Evolutionary conservation across 2,888 invertebrate genomes (phyloP), one percentile per base, ranked within the genome.

Genomic region (Callyntrura guangdongensis): DNA sequence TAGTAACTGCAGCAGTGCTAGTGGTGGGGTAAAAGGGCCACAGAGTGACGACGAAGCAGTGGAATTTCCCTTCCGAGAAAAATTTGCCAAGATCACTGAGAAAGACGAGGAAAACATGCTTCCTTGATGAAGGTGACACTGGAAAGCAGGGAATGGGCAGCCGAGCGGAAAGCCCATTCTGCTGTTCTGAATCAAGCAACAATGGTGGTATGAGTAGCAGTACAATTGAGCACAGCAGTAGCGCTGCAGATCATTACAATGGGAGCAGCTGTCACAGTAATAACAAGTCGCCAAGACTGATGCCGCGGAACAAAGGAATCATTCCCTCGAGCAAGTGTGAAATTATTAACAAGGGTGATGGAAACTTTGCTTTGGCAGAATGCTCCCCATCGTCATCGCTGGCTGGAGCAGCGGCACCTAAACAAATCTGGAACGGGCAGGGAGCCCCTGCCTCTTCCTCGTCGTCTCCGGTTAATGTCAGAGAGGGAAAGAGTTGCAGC

Each of bases 31-130:
- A 6, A 81, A 56, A 59, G 59, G 56, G 0, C 77, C 17, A 20
- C n/a, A 49, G 61, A 56, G 61, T 81, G 87, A 87, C 47, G 86
- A 94, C 56, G 94, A 94, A 56, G n/a, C 88, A 93, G 64, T 94
- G 94, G 94, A 93, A 92, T 86, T 94, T 94, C 90, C 93, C 92
- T 12, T 91, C 93, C 1, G 94, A 94, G 17, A 93, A 94, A 67
- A 94, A 94, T 89, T 86, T 94, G 17, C 94, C 94, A 17, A 87
- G 94, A 49, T 94, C 93, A 0, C 86, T 94, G 11, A 59, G 93
- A 20, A 93, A 93, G 91, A 94, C 94, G 9, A 86, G 94, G 20
- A 93, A 93, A 89, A 94, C 93, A 11, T 93, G 93, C 86, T 92
- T 94, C 49, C 92, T 90, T 1, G 93, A 93, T 9, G 93, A 93